Evolutionary conservation across 2,113 vertebrate species (phyloP).

Genomic region (Coracopsis vasa): DNA sequence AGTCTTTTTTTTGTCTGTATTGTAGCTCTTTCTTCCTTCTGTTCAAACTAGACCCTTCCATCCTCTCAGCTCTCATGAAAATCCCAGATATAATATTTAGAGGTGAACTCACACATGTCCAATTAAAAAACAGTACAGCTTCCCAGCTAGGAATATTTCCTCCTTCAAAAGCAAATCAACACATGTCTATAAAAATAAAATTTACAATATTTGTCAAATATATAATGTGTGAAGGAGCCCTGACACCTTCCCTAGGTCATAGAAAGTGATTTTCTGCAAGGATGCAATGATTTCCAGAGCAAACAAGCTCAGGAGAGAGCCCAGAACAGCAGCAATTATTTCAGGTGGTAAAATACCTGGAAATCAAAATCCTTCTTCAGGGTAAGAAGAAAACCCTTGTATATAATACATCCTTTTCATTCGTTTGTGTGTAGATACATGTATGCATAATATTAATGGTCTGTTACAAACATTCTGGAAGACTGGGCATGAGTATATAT

Average conservation of each 20-base stretch:
- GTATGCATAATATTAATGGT: background rate
- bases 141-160: background rate
- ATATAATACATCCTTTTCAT: background rate
- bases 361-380: background rate
- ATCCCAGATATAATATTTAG: background rate
- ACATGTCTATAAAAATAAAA: background rate
- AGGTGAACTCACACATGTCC: background rate
- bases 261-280: background rate
- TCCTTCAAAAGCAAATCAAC: background rate
- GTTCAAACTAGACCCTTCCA: background rate
- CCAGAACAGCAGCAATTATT: background rate
- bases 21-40: background rate
- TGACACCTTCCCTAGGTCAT: background rate
- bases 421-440: accelerated
- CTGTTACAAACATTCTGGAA: background rate
- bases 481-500: background rate
- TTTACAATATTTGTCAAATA: background rate
- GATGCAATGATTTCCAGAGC: background rate
- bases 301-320: background rate
- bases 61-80: background rate
- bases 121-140: background rate
- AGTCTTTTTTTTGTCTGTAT: background rate
- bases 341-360: background rate
- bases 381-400: background rate
- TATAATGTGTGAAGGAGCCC: background rate